Evolutionary conservation across 2,113 vertebrate genomes (phyloP).

Genomic region (Sebastes schlegelii): DNA sequence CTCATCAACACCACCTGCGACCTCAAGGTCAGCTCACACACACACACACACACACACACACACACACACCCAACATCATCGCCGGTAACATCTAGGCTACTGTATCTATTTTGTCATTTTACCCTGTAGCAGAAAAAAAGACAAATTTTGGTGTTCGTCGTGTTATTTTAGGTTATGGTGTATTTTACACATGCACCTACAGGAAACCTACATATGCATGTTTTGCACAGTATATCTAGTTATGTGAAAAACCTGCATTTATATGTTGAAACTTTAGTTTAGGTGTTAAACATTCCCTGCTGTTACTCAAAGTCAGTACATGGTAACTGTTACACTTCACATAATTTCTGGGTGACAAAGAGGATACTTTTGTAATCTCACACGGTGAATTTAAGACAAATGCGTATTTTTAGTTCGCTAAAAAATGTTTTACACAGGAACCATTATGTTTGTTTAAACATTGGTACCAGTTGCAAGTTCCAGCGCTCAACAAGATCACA

Average conservation of each 20-base stretch:
- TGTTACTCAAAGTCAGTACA: neutral
- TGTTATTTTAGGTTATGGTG: neutral
- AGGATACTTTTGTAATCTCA: neutral
- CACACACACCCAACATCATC: neutral
- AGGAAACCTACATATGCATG: neutral
- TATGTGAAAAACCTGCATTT: neutral
- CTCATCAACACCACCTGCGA: slow-evolving; percentile 95
- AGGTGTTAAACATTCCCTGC: neutral
- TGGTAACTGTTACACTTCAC: neutral
- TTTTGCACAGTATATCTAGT: neutral
- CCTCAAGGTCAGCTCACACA: slow-evolving; percentile 86
- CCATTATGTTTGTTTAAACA: neutral
- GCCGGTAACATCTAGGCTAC: neutral
- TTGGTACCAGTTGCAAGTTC: neutral
- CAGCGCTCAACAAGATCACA: neutral
- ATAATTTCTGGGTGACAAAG: neutral
- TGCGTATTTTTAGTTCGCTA: neutral
- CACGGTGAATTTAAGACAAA: neutral
- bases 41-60: slow-evolving; percentile 4
- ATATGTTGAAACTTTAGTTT: neutral
- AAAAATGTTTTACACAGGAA: neutral
- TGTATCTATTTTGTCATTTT: neutral
- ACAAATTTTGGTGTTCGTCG: neutral
- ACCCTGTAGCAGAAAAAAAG: neutral
- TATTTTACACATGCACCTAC: neutral